Percentiles rank a stretch among this genome's conserved stretches.
phyloP scores from a whole-genome alignment of 1,140 invertebrate species.

The Ceratosolen fusciceps region DNA sequence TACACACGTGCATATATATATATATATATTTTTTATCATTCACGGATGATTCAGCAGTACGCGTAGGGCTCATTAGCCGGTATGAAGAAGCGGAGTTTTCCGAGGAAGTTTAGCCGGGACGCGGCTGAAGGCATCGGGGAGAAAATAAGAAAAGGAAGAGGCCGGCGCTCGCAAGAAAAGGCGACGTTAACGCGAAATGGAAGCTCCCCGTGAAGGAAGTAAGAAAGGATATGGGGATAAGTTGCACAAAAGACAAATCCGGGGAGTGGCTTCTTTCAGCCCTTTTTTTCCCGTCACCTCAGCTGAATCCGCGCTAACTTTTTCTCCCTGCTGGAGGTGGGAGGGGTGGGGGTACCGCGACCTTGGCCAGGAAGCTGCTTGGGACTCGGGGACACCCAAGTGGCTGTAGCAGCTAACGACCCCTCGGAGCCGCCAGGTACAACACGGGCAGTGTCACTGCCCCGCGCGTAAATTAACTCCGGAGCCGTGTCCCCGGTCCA shows the following conservation, averaged over 20 bases:
- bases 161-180: neutral
- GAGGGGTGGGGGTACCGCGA: neutral
- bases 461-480: neutral
- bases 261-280: neutral
- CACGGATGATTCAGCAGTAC: neutral
- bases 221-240: neutral
- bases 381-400: slow-evolving; percentile 20
- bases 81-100: neutral
- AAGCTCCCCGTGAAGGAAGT: slow-evolving; percentile 15
- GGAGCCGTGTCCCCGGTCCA: too few relatives aligned
- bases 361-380: too few relatives aligned
- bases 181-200: slow-evolving; percentile 26
- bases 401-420: neutral
- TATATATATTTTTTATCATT: too few relatives aligned
- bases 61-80: neutral
- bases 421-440: too few relatives aligned
- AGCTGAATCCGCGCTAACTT: neutral
- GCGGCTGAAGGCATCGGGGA: neutral
- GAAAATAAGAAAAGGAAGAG: neutral
- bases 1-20: too few relatives aligned
- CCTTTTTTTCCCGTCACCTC: neutral
- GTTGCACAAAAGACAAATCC: neutral
- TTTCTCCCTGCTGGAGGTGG: neutral
- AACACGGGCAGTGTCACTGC: neutral
- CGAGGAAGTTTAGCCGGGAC: neutral